These are phyloP conservation scores for Babylonia areolata DNA, from an alignment of 1,140 invertebrate genomes.

Conservation along the genomic window DNA sequence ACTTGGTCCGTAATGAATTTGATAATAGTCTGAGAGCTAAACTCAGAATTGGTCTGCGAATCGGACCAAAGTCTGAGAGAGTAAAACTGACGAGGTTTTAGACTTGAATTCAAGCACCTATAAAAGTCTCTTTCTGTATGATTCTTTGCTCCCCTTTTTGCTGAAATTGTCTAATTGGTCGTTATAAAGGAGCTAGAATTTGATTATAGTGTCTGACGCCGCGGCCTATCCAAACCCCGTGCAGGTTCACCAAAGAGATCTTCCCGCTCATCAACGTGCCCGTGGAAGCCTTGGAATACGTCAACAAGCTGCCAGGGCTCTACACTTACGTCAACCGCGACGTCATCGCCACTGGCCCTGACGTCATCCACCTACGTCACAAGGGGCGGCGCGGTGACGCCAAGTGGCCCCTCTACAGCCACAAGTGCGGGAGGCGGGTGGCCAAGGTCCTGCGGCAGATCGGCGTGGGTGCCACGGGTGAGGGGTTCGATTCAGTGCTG, in stretches of 20 bases:
- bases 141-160: no score
- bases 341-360: background rate
- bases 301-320: background rate
- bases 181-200: no score
- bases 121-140: no score
- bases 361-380: slow-evolving; percentile 26
- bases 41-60: no score
- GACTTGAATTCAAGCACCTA: no score
- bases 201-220: no score
- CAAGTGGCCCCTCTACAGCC: slow-evolving; percentile 6
- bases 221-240: no score
- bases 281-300: background rate
- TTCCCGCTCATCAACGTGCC: background rate
- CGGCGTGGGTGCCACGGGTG: background rate
- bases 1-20: no score
- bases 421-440: background rate
- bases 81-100: no score
- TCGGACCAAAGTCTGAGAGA: no score
- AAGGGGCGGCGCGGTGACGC: background rate
- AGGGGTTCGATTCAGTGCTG: background rate
- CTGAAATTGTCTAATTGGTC: no score
- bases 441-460: background rate
- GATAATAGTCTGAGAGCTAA: no score
- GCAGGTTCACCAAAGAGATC: background rate
- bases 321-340: background rate